Evolutionary conservation across 2,797 vertebrate genomes (phyloP), one percentile per base, ranked within the genome.

Genomic region (Xenops minutus): DNA sequence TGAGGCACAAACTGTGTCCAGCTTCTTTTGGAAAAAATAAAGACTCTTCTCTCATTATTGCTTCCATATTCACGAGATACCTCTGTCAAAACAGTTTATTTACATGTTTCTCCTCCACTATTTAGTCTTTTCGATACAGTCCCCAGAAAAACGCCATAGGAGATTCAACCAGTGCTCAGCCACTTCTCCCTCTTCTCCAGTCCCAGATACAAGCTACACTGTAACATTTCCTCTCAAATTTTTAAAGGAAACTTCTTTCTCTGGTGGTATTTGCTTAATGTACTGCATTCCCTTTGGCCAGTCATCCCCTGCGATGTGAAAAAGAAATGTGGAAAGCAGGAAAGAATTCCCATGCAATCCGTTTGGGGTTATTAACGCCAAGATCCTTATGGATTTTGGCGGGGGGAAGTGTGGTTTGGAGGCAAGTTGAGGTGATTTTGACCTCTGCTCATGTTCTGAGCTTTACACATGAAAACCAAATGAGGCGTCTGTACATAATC

Each of bases 51-150:
- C 8, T 62, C 48, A 58, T 89, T 66, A 69, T 88, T 81, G 62
- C 43, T 91, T 91, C 52, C 72, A 77, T 85, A 91, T 83, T 85
- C 44, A 77, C 1, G 0, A 74, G 91, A 61, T 81, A 82, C 11
- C 55, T 75, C 92, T 93, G 74, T 87, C 84, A 83, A 68, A 92
- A 69, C 39, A 67, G 63, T 74, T 93, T 36, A 72, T 85, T 95
- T 89, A 14, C 59, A 32, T 1, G 6, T 48, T 95, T 84, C 82
- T 88, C 34, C 54, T 77, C 68, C 41, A 43, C 69, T 18, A 51
- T 87, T 72, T 6, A 68, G 21, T 41, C 58, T 69, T 94, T 89
- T 74, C 1, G 0, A 52, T 30, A 36, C 6, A 51, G 20, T 30
- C 23, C 48, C 26, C 30, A 1, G 41, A 43, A 95, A 87, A 96